Conservation (phyloP, 1,140 invertebrate genomes). For the Cylas formicarius region DNA sequence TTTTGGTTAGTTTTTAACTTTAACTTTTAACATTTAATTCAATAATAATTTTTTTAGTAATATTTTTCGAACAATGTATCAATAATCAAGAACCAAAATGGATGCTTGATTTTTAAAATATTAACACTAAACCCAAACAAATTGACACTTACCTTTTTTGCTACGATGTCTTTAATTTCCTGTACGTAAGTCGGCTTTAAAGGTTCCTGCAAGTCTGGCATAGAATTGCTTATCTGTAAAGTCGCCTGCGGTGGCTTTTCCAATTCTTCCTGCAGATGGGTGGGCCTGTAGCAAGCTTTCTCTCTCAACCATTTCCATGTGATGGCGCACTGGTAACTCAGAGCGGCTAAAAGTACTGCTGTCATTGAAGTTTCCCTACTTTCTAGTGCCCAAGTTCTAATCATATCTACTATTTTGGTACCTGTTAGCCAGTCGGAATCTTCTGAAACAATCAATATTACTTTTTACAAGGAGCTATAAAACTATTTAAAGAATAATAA, state of each 20-base stretch:
- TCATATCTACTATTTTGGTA: constrained; percentile 16
- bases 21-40: too few relatives aligned
- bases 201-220: constrained; percentile 65
- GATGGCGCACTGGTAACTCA: constrained; percentile 62
- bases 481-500: too few relatives aligned
- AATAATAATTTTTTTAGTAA: too few relatives aligned
- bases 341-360: constrained; percentile 56
- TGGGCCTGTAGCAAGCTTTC: constrained; percentile 47
- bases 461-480: too few relatives aligned
- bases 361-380: constrained; percentile 59
- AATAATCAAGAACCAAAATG: too few relatives aligned
- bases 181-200: constrained; percentile 64
- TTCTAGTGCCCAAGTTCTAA: too few relatives aligned
- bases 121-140: too few relatives aligned
- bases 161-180: constrained; percentile 56
- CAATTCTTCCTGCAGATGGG: constrained; percentile 45
- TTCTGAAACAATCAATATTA: constrained; percentile 16
- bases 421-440: constrained; percentile 24
- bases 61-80: too few relatives aligned
- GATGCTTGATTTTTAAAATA: not conserved
- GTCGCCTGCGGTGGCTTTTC: constrained; percentile 54
- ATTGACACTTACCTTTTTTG: constrained; percentile 53
- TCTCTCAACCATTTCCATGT: constrained; percentile 62
- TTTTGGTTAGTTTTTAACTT: too few relatives aligned
- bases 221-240: constrained; percentile 65